Base-by-base conservation (phyloP, 2,113 vertebrate genomes). In the Ictalurus furcatus region DNA sequence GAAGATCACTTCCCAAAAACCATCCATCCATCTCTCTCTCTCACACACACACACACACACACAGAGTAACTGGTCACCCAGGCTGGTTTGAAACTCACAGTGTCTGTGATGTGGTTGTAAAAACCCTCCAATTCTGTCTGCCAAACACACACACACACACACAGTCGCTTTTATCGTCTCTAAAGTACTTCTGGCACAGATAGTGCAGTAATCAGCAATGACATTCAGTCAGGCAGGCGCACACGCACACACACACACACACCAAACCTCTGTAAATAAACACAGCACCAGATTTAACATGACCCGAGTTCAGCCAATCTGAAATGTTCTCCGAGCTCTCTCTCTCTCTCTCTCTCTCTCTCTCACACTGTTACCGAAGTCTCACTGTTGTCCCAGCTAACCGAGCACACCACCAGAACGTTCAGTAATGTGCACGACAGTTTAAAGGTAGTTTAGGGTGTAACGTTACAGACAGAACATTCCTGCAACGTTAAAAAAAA, bases 191-290 rank as follows among this genome's bases (percentile, higher is more conserved):
- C 17, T 74, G 76, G 86, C 81, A 86, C 30, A 16, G 30, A 69
- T 82, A 88, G 19, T 59, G 88, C 83, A 84, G 76, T 54, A 88
- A 73, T 89, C 85, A 85, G 85, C 71, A 87, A 61, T 87, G 67
- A 74, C 84, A 86, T 73, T 86, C 85, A 61, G 40, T 87, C 86
- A 30, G 13, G 2, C 86, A 30, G 13, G 2, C 28, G 52, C 28
- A 56, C 54, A 58, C 54, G 65, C 23, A 59, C 58, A 28, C 25
- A 28, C 52, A 63, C 28, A 52, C 76, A 79, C 76, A 79, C 59
- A 78, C 58, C 86, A 44, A 88, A 84, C 56, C 48, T 82, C 65
- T 48, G 54, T 88, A 71, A 91, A 86, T 86, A 91, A 90, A 88
- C 88, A 81, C 88, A 34, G 84, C 84, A 86, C 76, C 69, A 84